These are phyloP conservation scores for Triplophysa siluroides DNA, from an alignment of 2,113 vertebrate species.

Conservation along the genomic window DNA sequence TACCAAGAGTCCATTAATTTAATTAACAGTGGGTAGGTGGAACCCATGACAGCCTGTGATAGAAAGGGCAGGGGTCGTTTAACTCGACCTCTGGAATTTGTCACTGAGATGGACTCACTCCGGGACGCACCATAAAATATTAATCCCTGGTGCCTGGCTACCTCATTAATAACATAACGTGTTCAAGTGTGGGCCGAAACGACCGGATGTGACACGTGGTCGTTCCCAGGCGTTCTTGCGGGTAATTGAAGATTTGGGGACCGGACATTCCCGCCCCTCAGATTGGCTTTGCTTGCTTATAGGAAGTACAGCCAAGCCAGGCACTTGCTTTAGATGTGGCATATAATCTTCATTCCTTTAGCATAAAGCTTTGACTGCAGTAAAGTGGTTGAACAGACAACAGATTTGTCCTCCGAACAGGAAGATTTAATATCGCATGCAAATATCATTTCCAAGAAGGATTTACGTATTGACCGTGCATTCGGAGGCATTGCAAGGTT, in stretches of 20 bases:
- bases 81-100: constrained; percentile 13
- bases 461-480: neutral
- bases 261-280: neutral
- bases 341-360: neutral
- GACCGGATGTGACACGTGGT: constrained; percentile 33
- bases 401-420: neutral
- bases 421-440: constrained; percentile 4
- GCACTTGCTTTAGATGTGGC: neutral
- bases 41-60: constrained; percentile 14
- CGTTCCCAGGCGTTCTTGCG: constrained; percentile 48
- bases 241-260: constrained; percentile 44
- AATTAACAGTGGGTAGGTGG: constrained; percentile 42
- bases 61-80: constrained; percentile 31
- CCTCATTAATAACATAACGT: constrained; percentile 45
- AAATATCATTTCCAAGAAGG: neutral
- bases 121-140: constrained; percentile 38
- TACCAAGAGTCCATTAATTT: constrained; percentile 23
- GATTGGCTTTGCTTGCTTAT: constrained; percentile 1
- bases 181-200: constrained; percentile 15
- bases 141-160: constrained; percentile 34
- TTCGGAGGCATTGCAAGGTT: neutral
- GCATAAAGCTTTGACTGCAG: constrained; percentile 7
- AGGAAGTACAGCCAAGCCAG: neutral
- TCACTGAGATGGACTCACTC: constrained; percentile 37
- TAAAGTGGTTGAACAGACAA: neutral